phyloP scores from a whole-genome alignment of 2,888 invertebrate species.

The Venustoraphidia nigricollis region DNA sequence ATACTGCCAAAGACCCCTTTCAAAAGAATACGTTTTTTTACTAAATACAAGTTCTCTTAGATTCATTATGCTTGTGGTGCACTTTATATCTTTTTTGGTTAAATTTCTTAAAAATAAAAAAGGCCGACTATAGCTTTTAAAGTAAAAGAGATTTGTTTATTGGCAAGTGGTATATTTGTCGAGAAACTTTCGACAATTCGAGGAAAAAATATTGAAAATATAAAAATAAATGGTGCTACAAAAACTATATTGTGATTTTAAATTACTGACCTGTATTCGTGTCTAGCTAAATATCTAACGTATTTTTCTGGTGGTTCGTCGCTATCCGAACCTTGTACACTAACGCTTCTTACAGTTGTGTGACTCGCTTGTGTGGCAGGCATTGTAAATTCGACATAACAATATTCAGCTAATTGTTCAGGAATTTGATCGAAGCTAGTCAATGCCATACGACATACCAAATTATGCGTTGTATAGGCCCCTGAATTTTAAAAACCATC shows the following conservation, averaged over 20 bases:
- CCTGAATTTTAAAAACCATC: constrained; percentile 36
- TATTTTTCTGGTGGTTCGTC: constrained; percentile 95
- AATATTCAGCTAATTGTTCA: constrained; percentile 74
- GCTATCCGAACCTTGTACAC: constrained; percentile 70
- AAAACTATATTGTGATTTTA: not conserved
- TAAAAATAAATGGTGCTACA: not conserved
- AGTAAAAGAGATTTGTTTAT: no score
- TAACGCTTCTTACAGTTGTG: constrained; percentile 88
- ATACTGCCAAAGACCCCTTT: no score
- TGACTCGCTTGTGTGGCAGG: constrained; percentile 92
- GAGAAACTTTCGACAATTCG: not conserved
- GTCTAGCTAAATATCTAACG: constrained; percentile 88
- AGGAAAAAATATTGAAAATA: not conserved
- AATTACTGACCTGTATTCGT: constrained; percentile 69
- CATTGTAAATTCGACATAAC: constrained; percentile 96
- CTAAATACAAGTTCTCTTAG: no score
- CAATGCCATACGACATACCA: constrained; percentile 86
- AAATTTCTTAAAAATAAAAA: no score
- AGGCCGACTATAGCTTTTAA: no score
- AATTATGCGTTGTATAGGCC: constrained; percentile 94
- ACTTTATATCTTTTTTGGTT: no score
- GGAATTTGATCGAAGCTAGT: constrained; percentile 97
- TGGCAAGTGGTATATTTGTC: not conserved
- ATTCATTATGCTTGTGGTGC: no score
- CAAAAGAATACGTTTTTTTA: no score